Conservation (phyloP, 2,113 vertebrate species). For the Podarcis raffonei region DNA sequence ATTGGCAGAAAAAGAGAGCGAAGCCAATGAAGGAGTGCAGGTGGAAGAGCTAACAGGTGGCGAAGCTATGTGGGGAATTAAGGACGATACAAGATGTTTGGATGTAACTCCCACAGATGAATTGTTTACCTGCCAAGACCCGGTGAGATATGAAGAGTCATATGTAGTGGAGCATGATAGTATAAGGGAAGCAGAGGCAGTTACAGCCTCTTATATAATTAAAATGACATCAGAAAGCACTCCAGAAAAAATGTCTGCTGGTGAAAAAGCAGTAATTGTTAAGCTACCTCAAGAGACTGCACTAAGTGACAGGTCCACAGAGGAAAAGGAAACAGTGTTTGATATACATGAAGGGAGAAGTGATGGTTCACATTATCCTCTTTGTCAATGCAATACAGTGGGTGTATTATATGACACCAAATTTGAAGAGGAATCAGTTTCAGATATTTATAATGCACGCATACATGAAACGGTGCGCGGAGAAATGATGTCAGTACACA, state of each 20-base stretch:
- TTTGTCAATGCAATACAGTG: constrained; percentile 78
- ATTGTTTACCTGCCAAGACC: constrained; percentile 74
- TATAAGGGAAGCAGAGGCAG: constrained; percentile 69
- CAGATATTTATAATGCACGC: constrained; percentile 73
- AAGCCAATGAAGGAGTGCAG: constrained; percentile 19
- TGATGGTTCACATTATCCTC: constrained; percentile 78
- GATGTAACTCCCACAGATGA: constrained; percentile 50
- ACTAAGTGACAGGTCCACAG: constrained; percentile 79
- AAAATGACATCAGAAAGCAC: constrained; percentile 81
- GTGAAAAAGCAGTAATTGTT: constrained; percentile 82
- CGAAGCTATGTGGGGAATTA: constrained; percentile 43
- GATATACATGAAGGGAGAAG: constrained; percentile 81
- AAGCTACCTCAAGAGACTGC: constrained; percentile 81
- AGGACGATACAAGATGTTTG: constrained; percentile 22
- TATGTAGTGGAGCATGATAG: constrained; percentile 65
- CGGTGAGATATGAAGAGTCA: constrained; percentile 69
- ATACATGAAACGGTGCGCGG: constrained; percentile 66
- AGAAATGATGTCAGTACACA: constrained; percentile 59
- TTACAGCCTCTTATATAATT: constrained; percentile 78
- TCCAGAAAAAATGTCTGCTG: constrained; percentile 79
- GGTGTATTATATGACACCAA: constrained; percentile 75
- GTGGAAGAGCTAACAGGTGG: constrained; percentile 46
- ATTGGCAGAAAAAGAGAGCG: constrained; percentile 22
- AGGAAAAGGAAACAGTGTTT: constrained; percentile 80
- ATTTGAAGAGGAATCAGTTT: constrained; percentile 77